Evolutionary conservation across 2,888 invertebrate species (phyloP).

Genomic region (Microdon myrmicae): DNA sequence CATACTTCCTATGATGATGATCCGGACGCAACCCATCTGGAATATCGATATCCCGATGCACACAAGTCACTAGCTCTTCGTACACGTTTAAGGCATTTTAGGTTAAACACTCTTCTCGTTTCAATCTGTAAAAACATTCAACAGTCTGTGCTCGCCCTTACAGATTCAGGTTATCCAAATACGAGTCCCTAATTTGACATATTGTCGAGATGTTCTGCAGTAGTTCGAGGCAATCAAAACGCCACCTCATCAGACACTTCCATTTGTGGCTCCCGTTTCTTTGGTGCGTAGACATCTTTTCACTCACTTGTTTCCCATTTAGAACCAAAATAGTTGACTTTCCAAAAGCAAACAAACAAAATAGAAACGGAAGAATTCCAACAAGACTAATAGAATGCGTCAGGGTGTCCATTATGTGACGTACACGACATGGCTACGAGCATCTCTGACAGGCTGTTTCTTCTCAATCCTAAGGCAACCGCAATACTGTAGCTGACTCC

Average conservation of each 20-base stretch:
- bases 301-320: conserved; percentile 20
- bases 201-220: conserved; percentile 50
- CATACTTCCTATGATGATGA: no score
- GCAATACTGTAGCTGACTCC: no score
- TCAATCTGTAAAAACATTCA: conserved; percentile 43
- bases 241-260: conserved; percentile 41
- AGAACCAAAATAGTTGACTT: conserved; percentile 49
- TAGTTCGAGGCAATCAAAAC: conserved; percentile 48
- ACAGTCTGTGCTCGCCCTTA: conserved; percentile 20
- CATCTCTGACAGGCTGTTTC: no score
- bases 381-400: conserved; percentile 27
- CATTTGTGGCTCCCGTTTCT: conserved; percentile 41
- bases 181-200: conserved; percentile 51
- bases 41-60: no score
- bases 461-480: no score
- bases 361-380: conserved; percentile 32
- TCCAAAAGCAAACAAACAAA: conserved; percentile 49
- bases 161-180: conserved; percentile 50
- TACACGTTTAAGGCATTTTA: no score
- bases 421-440: conserved; percentile 6
- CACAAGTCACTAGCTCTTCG: no score
- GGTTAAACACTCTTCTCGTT: no score
- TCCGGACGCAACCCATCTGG: no score
- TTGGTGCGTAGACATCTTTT: no score
- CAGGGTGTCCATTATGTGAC: conserved; percentile 10